Conservation (phyloP, 2,888 invertebrate species). For the Agrotis puta region DNA sequence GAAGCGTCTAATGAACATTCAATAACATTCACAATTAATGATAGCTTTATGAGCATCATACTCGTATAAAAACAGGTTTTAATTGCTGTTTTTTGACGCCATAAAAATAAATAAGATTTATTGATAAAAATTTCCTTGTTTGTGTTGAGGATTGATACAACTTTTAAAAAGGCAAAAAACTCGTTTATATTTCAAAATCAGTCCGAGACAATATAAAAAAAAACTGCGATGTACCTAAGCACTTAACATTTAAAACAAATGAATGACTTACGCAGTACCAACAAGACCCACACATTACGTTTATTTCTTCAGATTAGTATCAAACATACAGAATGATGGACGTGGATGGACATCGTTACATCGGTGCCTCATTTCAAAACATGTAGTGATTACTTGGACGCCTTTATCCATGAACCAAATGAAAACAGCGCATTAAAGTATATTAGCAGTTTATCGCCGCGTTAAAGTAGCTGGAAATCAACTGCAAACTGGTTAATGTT, state of each 20-base stretch:
- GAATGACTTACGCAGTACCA: background rate
- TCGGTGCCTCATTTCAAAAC: conserved; percentile 38
- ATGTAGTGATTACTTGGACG: conserved; percentile 50
- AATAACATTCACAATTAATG: conserved; percentile 78
- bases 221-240: too few relatives aligned
- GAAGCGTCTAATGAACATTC: conserved; percentile 79
- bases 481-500: conserved; percentile 55
- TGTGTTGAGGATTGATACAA: background rate
- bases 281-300: conserved; percentile 24
- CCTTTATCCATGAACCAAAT: conserved; percentile 47
- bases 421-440: conserved; percentile 53
- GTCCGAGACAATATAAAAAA: too few relatives aligned
- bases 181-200: too few relatives aligned
- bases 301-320: conserved; percentile 29
- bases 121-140: background rate
- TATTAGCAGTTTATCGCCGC: conserved; percentile 51
- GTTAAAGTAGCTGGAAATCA: conserved; percentile 54
- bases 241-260: conserved; percentile 11
- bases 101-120: background rate
- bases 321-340: conserved; percentile 7
- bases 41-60: conserved; percentile 52
- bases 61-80: conserved; percentile 36
- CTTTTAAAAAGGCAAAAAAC: background rate
- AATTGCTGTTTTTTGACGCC: conserved; percentile 1
- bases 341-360: conserved; percentile 8